Evolutionary conservation across 2,797 vertebrate genomes (phyloP).

Genomic region (Argyrosomus regius): DNA sequence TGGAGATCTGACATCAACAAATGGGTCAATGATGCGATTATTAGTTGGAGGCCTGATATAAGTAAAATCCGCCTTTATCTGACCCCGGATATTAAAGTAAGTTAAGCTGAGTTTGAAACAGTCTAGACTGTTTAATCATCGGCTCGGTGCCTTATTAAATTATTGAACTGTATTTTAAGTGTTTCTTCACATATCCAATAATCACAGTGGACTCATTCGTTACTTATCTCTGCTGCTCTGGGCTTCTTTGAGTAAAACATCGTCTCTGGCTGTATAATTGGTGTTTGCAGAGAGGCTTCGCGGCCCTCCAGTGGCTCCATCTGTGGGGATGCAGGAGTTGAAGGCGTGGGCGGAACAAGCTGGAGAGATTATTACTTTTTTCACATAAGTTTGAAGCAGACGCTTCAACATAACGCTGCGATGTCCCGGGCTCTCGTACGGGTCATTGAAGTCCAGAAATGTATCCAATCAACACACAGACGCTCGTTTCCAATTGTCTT

Average conservation of each 20-base stretch:
- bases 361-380: slow-evolving; percentile 19
- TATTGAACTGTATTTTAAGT: background rate
- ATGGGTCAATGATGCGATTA: too few species aligned
- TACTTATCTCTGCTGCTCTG: background rate
- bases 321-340: slow-evolving; percentile 11
- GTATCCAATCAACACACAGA: background rate
- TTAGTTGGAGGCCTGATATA: background rate
- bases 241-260: slow-evolving; percentile 10
- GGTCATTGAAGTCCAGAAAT: background rate
- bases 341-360: slow-evolving; percentile 18
- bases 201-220: slow-evolving; percentile 2
- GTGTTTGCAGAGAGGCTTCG: slow-evolving; percentile 27
- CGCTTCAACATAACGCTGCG: background rate
- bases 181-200: background rate
- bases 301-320: slow-evolving; percentile 9
- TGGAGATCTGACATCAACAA: background rate
- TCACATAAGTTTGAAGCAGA: slow-evolving; percentile 11
- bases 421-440: background rate
- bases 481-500: accelerated
- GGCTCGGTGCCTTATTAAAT: background rate
- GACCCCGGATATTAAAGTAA: background rate
- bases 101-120: background rate
- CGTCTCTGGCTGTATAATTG: slow-evolving; percentile 20
- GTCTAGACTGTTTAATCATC: background rate
- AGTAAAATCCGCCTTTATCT: background rate